Base-by-base conservation (phyloP, 1,140 invertebrate species). In the Calliopsis andreniformis region DNA sequence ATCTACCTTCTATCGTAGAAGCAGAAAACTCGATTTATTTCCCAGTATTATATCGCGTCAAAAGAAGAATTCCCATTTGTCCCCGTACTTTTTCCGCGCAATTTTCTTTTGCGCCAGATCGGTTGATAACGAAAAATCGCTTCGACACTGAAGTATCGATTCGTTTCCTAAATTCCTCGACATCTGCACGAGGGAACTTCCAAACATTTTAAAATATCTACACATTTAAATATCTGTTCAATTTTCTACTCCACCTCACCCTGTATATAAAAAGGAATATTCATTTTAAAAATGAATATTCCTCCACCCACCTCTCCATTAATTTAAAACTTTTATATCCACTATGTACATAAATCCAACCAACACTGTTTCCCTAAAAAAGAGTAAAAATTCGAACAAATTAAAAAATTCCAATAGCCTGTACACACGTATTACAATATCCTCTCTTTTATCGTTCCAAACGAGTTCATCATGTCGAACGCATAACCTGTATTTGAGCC, bases 11-110 rank as follows among this genome's bases (percentile, higher is more conserved):
- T 2, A 12, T 12, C 18, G 28, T 28, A 14, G 53, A 12, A 16
- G 25, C 51, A 32, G 39, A 25, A 59, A 59, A 70, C 28, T 25
- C 67, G 30, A 70, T 59, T 59, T 69, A 69, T 18, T 69, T 58
- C 28, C 14, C n/a, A 23, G n/a, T 25, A 23, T 69, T 47, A 45
- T 69, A 32, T 59, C 39, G n/a, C 35, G 12, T 43, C 35, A 30
- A 25, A 35, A 20, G 16, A 23, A 35, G 28, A 23, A 32, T 47
- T 47, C 28, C 18, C 16, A 6, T 59, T 59, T 45, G 28, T 23
- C 55, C 6, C 32, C n/a, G n/a, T 47, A 20, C 10, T 30, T 56
- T 32, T 32, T 30, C 32, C 28, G 10, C 55, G 18, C 55, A n/a
- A 59, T 35, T n/a, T 7, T 45, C 42, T 47, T n/a, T n/a, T 12